phyloP scores from a whole-genome alignment of 2,113 vertebrate genomes.

The Ciconia boyciana region DNA sequence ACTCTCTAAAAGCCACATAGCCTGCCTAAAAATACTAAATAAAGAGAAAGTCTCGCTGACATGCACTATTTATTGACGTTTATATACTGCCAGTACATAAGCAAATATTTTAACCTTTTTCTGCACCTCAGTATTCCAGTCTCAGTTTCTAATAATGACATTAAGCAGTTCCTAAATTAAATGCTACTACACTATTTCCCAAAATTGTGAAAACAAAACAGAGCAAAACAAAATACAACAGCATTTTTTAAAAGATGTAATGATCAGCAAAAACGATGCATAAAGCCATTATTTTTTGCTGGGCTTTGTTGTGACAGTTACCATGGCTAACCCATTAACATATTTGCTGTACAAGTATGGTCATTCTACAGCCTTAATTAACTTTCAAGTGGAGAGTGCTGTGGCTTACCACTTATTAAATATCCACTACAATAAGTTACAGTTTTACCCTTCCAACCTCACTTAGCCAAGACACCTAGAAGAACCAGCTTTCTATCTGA shows the following conservation, averaged over 20 bases:
- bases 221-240: not conserved
- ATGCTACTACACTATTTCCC: not conserved
- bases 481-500: constrained; percentile 49
- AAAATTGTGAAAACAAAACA: not conserved
- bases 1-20: not conserved
- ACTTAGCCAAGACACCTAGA: constrained; percentile 69
- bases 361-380: constrained; percentile 73
- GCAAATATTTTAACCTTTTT: not conserved
- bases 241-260: not conserved
- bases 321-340: constrained; percentile 70
- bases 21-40: not conserved
- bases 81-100: not conserved
- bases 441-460: constrained; percentile 70
- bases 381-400: constrained; percentile 74
- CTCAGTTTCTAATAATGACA: not conserved
- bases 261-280: constrained; percentile 34
- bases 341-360: constrained; percentile 69
- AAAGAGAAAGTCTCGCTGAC: not conserved
- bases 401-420: constrained; percentile 78
- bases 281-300: constrained; percentile 61
- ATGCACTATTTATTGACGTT: not conserved
- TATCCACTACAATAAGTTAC: constrained; percentile 69
- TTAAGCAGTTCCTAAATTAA: not conserved
- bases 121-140: not conserved
- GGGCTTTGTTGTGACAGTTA: constrained; percentile 72